Evolutionary conservation across 2,797 vertebrate species (phyloP).

Genomic region (Gobio occitaniae): DNA sequence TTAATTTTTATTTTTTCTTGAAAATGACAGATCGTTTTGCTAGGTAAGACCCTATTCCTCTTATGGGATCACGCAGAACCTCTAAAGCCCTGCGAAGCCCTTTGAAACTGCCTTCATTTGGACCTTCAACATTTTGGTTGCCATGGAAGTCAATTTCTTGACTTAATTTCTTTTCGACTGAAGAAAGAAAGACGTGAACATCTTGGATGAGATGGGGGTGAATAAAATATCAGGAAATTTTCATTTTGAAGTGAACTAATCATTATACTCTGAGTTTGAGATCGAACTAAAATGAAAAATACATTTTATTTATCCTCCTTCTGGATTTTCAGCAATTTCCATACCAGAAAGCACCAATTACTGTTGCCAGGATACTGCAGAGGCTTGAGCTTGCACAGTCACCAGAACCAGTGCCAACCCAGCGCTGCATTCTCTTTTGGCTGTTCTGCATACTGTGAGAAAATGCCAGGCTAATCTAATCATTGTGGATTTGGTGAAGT

Average conservation of each 20-base stretch:
- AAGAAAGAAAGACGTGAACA: too few species aligned
- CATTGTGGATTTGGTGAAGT: constrained; percentile 23
- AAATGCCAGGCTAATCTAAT: constrained; percentile 32
- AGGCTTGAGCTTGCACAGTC: constrained; percentile 20
- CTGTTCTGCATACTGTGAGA: constrained; percentile 14
- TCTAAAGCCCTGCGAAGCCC: too few species aligned
- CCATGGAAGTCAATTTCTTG: too few species aligned
- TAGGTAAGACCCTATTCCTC: too few species aligned
- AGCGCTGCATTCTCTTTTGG: constrained; percentile 16
- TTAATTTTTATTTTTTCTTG: too few species aligned
- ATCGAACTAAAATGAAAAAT: background rate
- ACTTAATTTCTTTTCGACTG: too few species aligned
- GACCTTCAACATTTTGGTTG: too few species aligned
- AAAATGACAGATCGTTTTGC: too few species aligned
- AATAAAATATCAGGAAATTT: too few species aligned
- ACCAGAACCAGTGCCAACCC: constrained; percentile 19
- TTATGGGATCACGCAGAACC: too few species aligned
- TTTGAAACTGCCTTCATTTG: too few species aligned
- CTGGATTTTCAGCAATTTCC: constrained; percentile 14
- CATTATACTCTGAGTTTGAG: background rate
- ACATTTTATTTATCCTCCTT: background rate
- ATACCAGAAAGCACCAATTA: constrained; percentile 26
- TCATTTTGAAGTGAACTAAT: background rate
- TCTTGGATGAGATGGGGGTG: too few species aligned
- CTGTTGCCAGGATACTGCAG: constrained; percentile 38